A percentile compares a stretch with the other conserved stretches of the same genome.
phyloP scores from a whole-genome alignment of 2,113 vertebrate species.

The Grammomys dolichurus region DNA sequence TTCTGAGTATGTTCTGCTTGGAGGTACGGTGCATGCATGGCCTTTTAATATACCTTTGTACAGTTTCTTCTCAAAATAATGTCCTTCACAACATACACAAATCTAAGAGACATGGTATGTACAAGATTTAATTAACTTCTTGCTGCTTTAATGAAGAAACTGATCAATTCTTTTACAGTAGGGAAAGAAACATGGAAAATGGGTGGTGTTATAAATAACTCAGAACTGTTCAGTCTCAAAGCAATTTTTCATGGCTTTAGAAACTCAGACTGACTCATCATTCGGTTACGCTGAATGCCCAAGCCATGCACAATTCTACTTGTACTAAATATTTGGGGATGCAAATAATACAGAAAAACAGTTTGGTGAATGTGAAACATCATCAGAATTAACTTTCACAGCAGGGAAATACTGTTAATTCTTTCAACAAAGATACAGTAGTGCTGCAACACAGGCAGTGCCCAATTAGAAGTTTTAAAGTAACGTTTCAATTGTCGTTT shows the following conservation, averaged over 20 bases:
- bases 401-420: constrained; percentile 77
- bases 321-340: constrained; percentile 82
- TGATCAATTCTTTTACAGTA: constrained; percentile 85
- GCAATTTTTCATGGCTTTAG: constrained; percentile 83
- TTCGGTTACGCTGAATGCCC: constrained; percentile 81
- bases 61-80: constrained; percentile 88
- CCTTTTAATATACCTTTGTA: constrained; percentile 88
- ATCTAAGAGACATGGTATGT: constrained; percentile 86
- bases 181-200: constrained; percentile 86
- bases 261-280: constrained; percentile 84
- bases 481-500: constrained; percentile 73
- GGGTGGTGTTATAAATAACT: constrained; percentile 85
- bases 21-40: constrained; percentile 89
- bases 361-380: constrained; percentile 77
- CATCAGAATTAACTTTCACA: constrained; percentile 77
- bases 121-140: constrained; percentile 87
- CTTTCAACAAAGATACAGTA: constrained; percentile 79
- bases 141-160: constrained; percentile 87
- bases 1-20: constrained; percentile 85
- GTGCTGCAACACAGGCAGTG: constrained; percentile 82
- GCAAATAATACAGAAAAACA: constrained; percentile 83
- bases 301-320: constrained; percentile 82
- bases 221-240: constrained; percentile 84
- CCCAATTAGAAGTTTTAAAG: constrained; percentile 67
- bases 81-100: constrained; percentile 89